These are phyloP conservation scores for Lingula anatina DNA, from an alignment of 2,888 invertebrate species.

Conservation along the genomic window DNA sequence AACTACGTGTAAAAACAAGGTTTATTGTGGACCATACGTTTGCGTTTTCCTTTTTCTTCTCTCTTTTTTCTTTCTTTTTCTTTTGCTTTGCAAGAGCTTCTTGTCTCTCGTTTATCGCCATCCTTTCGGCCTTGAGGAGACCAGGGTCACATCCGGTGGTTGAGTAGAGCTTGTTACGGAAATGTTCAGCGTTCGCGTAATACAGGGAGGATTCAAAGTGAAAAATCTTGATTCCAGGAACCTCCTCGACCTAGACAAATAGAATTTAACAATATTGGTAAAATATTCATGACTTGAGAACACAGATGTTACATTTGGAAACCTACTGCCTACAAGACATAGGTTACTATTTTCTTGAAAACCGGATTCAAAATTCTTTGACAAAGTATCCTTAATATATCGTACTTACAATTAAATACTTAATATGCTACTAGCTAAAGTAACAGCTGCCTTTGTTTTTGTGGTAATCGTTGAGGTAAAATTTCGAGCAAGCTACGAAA, in stretches of 20 bases:
- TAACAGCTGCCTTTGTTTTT: not conserved
- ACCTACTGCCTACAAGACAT: too few relatives aligned
- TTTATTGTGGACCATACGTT: too few relatives aligned
- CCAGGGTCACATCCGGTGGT: slow-evolving; percentile 33
- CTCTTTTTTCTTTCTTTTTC: slow-evolving; percentile 16
- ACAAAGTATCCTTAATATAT: too few relatives aligned
- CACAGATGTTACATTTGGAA: not conserved
- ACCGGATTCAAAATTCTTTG: too few relatives aligned
- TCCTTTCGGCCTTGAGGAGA: slow-evolving; percentile 22
- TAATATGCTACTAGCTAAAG: not conserved
- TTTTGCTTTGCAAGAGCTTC: slow-evolving; percentile 20
- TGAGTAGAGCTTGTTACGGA: slow-evolving; percentile 42
- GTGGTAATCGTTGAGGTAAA: too few relatives aligned
- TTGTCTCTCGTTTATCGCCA: too few relatives aligned
- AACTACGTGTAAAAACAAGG: too few relatives aligned
- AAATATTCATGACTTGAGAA: not conserved
- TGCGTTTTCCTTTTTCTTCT: not conserved
- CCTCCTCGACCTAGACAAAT: slow-evolving; percentile 32
- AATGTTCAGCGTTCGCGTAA: slow-evolving; percentile 54
- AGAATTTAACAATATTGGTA: not conserved
- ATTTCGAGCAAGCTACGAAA: too few relatives aligned
- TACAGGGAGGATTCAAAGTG: slow-evolving; percentile 55
- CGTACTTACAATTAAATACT: too few relatives aligned
- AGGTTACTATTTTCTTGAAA: not conserved
- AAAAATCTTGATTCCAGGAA: slow-evolving; percentile 54